Percentiles rank a stretch among this genome's conserved stretches.
Evolutionary conservation across 2,797 vertebrate genomes (phyloP).

Genomic region (Psittacula derbiana): DNA sequence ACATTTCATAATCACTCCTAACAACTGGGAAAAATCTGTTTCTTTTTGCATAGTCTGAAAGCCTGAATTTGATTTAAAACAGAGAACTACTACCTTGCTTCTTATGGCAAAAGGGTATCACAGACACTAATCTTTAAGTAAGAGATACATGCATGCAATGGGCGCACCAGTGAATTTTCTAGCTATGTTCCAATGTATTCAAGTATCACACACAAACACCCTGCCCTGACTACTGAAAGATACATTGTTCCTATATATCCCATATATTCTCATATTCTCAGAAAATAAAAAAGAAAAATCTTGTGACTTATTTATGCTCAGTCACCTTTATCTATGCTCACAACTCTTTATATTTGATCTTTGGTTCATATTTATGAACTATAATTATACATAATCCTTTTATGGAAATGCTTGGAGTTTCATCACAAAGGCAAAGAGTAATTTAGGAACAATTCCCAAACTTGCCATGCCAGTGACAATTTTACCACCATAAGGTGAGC

Average conservation of each 20-base stretch:
- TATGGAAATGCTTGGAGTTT: neutral
- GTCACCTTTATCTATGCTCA: neutral
- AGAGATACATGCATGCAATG: neutral
- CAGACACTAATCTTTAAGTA: neutral
- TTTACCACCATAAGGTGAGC: neutral
- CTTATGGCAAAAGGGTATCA: neutral
- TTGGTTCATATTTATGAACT: neutral
- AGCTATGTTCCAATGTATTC: neutral
- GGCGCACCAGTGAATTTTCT: neutral
- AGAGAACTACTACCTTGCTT: neutral
- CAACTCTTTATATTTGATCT: neutral
- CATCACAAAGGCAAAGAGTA: neutral
- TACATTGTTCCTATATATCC: neutral
- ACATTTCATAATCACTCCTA: neutral
- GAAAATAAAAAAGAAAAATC: neutral
- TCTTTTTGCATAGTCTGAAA: neutral
- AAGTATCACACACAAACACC: neutral
- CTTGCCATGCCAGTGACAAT: neutral
- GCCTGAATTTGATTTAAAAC: neutral
- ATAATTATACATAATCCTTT: neutral
- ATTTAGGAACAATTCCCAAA: neutral
- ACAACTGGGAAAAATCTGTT: neutral
- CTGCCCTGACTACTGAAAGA: neutral
- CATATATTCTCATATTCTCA: neutral
- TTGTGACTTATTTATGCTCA: neutral